phyloP scores from a whole-genome alignment of 2,113 vertebrate genomes.

The Ptilonorhynchus violaceus region DNA sequence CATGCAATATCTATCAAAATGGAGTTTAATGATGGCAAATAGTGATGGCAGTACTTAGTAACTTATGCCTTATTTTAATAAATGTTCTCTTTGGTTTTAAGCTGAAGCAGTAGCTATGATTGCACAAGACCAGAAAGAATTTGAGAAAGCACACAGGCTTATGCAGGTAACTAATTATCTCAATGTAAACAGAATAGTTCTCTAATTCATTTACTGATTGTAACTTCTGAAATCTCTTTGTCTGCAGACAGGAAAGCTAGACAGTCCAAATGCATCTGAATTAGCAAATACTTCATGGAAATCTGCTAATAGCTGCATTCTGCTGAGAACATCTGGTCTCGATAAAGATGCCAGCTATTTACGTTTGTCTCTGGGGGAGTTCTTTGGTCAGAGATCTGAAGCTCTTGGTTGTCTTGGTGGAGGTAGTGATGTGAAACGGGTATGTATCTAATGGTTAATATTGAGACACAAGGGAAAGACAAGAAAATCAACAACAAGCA shows the following conservation, averaged over 20 bases:
- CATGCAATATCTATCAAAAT: neutral
- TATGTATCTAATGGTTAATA: conserved; percentile 60
- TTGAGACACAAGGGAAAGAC: neutral
- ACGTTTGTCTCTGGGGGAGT: conserved; percentile 89
- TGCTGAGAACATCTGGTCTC: conserved; percentile 77
- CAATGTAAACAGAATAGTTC: neutral
- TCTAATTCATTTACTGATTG: neutral
- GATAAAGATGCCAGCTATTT: conserved; percentile 83
- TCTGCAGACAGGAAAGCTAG: conserved; percentile 82
- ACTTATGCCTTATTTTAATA: neutral
- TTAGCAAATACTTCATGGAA: conserved; percentile 84
- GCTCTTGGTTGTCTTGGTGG: conserved; percentile 91
- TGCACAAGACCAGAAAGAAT: conserved; percentile 86
- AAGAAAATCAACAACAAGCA: neutral
- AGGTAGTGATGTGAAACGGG: conserved; percentile 82
- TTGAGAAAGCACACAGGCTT: conserved; percentile 89
- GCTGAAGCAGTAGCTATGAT: conserved; percentile 88
- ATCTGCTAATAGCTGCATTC: conserved; percentile 68
- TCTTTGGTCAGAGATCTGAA: conserved; percentile 92
- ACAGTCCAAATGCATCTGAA: conserved; percentile 56
- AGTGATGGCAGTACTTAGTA: neutral
- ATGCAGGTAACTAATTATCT: conserved; percentile 81
- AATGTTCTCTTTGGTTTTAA: conserved; percentile 49
- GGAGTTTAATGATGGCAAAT: neutral
- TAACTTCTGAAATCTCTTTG: neutral